A percentile compares a stretch with the other conserved stretches of the same genome.
Evolutionary conservation across 2,888 invertebrate species (phyloP).

Genomic region (Nephrocerus scutellatus): DNA sequence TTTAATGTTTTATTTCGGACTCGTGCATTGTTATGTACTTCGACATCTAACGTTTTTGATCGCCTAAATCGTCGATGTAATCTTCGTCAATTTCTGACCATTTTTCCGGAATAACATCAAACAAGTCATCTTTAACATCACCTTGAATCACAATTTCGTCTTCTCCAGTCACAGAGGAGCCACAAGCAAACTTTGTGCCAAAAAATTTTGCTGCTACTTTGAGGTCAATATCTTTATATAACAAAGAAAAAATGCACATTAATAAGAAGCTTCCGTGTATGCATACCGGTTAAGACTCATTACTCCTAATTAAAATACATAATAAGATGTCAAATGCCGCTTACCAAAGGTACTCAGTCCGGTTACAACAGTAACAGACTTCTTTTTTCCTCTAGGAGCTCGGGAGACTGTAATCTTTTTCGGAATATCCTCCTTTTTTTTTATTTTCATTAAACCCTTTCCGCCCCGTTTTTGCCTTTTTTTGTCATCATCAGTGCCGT

Average conservation of each 20-base stretch:
- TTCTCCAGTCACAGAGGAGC: conserved; percentile 97
- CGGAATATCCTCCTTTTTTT: conserved; percentile 87
- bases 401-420: conserved; percentile 78
- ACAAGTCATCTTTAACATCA: conserved; percentile 96
- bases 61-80: conserved; percentile 85
- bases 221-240: conserved; percentile 79
- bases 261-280: no score
- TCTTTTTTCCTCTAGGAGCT: conserved; percentile 95
- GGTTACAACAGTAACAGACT: conserved; percentile 94
- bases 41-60: conserved; percentile 71
- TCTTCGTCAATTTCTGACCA: conserved; percentile 96
- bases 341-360: conserved; percentile 91
- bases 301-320: no score
- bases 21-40: no score
- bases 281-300: no score
- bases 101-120: conserved; percentile 96
- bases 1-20: no score
- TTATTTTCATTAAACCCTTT: conserved; percentile 90
- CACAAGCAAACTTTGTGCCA: conserved; percentile 96
- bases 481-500: conserved; percentile 82
- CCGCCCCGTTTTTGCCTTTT: conserved; percentile 95
- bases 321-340: no score
- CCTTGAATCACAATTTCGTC: conserved; percentile 99
- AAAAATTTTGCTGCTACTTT: conserved; percentile 98
- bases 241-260: conserved; percentile 17